Conservation (phyloP, 2,113 vertebrate genomes). For the Loxodonta africana region DNA sequence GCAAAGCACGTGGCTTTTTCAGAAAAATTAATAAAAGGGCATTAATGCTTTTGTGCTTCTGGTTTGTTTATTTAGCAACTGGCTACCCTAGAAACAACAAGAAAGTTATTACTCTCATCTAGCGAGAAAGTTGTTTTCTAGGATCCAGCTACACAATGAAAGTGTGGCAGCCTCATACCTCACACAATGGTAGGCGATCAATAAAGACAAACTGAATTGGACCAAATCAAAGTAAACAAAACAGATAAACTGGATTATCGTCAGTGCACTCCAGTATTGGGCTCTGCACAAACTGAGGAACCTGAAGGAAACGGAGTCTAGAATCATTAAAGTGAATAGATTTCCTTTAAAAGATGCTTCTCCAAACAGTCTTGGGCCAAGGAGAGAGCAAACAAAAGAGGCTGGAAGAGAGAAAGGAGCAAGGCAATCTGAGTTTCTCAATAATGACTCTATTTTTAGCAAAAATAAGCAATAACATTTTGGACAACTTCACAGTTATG, state of each 20-base stretch:
- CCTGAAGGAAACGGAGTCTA: background rate
- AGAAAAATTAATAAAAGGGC: background rate
- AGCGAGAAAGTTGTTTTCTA: background rate
- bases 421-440: constrained; percentile 1
- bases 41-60: background rate
- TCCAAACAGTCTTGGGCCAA: background rate
- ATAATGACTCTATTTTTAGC: background rate
- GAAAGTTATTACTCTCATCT: constrained; percentile 6
- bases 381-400: background rate
- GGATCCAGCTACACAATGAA: background rate
- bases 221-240: background rate
- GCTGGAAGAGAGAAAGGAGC: background rate
- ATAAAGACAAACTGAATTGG: background rate
- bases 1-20: background rate
- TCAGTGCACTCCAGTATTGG: background rate
- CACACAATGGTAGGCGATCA: background rate
- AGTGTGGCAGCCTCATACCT: background rate
- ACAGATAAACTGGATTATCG: background rate
- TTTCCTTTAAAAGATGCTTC: background rate
- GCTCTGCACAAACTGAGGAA: background rate
- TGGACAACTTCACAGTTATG: background rate
- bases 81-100: background rate
- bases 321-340: background rate
- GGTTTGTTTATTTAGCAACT: constrained; percentile 32
- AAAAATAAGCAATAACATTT: constrained; percentile 44